Evolutionary conservation across 2,888 invertebrate species (phyloP).

Genomic region (Pandemis corylana): DNA sequence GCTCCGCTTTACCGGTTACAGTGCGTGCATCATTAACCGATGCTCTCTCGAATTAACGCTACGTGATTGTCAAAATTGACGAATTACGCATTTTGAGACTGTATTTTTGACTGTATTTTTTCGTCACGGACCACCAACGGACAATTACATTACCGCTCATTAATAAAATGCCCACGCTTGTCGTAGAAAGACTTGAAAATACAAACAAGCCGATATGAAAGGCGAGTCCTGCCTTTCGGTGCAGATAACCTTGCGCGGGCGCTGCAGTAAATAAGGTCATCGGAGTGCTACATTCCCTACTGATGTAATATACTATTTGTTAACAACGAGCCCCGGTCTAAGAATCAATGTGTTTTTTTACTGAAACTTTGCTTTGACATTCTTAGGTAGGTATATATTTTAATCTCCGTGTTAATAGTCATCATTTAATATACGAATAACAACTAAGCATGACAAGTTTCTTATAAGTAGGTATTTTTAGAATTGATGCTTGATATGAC

Average conservation of each 20-base stretch:
- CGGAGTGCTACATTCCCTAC: constrained; percentile 54
- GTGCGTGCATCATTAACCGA: constrained; percentile 65
- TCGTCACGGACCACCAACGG: constrained; percentile 43
- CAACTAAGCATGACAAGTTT: neutral
- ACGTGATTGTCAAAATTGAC: constrained; percentile 64
- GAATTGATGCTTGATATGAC: too few species aligned
- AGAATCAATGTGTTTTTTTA: neutral
- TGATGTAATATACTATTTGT: constrained; percentile 38
- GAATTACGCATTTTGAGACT: constrained; percentile 43
- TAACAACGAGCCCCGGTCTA: neutral
- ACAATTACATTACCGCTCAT: constrained; percentile 31
- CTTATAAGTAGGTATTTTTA: neutral
- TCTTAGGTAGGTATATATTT: too few species aligned
- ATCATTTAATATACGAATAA: too few species aligned
- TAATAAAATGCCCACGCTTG: constrained; percentile 17
- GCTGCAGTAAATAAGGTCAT: constrained; percentile 69
- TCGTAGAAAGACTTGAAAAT: constrained; percentile 44
- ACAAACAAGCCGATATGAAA: constrained; percentile 57
- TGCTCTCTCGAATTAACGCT: constrained; percentile 61
- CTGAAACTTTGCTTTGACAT: too few species aligned
- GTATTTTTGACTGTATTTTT: too few species aligned
- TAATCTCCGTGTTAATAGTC: too few species aligned
- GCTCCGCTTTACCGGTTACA: constrained; percentile 66
- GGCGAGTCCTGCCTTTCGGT: constrained; percentile 54
- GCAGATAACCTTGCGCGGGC: constrained; percentile 70